Evolutionary conservation across 1,140 invertebrate genomes (phyloP).

Genomic region (Drosophila parvula): DNA sequence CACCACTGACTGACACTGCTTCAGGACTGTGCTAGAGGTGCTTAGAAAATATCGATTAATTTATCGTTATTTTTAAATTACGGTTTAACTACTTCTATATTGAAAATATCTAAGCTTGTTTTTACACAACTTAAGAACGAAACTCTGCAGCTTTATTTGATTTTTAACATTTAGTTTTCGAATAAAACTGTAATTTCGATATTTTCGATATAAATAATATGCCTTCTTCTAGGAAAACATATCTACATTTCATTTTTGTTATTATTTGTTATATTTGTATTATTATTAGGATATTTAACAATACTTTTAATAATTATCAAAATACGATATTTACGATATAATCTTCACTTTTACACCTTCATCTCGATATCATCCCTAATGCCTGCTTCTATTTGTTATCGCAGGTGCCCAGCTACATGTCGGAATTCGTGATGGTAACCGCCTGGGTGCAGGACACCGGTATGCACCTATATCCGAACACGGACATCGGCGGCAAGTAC

Average conservation of each 20-base stretch:
- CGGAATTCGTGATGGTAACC: slow-evolving; percentile 94
- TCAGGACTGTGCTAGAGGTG: not conserved
- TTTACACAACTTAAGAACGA: not conserved
- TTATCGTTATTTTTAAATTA: not conserved
- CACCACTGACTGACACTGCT: not conserved
- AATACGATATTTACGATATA: not conserved
- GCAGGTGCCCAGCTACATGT: slow-evolving; percentile 92
- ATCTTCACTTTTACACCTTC: not conserved
- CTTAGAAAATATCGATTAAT: not conserved
- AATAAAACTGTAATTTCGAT: not conserved
- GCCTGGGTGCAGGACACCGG: slow-evolving; percentile 94
- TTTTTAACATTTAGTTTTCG: too few relatives aligned
- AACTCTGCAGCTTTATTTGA: too few relatives aligned
- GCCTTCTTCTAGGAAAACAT: not conserved
- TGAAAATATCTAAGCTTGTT: not conserved
- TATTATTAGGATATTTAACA: too few relatives aligned
- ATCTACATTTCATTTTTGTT: not conserved
- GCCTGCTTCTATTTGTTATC: slow-evolving; percentile 5
- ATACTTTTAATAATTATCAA: not conserved
- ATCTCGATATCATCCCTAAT: not conserved
- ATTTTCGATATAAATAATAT: not conserved
- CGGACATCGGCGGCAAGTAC: slow-evolving; percentile 93
- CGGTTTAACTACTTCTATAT: not conserved
- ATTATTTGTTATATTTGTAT: not conserved
- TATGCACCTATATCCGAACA: slow-evolving; percentile 92